A percentile compares a stretch with the other conserved stretches of the same genome.
Evolutionary conservation across 2,113 vertebrate genomes (phyloP).

Genomic region (Dasyornis broadbenti): DNA sequence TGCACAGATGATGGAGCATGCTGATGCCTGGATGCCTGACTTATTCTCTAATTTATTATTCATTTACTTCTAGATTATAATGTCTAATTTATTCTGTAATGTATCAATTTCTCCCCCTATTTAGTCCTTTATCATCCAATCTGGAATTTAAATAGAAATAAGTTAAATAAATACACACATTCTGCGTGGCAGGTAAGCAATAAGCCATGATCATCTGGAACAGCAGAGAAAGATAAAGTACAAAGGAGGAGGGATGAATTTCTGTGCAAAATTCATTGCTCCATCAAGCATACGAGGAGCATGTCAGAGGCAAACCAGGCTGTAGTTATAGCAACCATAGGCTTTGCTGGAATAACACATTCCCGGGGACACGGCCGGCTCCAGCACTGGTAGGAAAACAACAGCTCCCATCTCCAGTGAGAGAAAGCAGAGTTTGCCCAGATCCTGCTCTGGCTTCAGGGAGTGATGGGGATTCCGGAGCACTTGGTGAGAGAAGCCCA

Average conservation of each 20-base stretch:
- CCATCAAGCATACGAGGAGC: not conserved
- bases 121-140: not conserved
- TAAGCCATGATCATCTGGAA: not conserved
- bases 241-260: not conserved
- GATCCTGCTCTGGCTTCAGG: not conserved
- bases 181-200: not conserved
- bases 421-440: not conserved
- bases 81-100: not conserved
- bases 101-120: not conserved
- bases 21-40: not conserved
- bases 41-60: not conserved
- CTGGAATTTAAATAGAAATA: not conserved
- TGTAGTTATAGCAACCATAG: not conserved
- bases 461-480: not conserved
- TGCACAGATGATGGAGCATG: not conserved
- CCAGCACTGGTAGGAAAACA: not conserved
- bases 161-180: not conserved
- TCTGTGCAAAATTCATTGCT: not conserved
- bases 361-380: not conserved
- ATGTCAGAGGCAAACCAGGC: not conserved
- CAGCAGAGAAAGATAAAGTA: not conserved
- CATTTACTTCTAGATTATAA: not conserved
- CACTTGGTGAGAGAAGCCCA: rapidly evolving
- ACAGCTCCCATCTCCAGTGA: rapidly evolving
- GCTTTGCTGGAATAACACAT: not conserved